A percentile compares a stretch with the other conserved stretches of the same genome.
phyloP scores from a whole-genome alignment of 2,888 invertebrate genomes.

The Acronicta leporina region DNA sequence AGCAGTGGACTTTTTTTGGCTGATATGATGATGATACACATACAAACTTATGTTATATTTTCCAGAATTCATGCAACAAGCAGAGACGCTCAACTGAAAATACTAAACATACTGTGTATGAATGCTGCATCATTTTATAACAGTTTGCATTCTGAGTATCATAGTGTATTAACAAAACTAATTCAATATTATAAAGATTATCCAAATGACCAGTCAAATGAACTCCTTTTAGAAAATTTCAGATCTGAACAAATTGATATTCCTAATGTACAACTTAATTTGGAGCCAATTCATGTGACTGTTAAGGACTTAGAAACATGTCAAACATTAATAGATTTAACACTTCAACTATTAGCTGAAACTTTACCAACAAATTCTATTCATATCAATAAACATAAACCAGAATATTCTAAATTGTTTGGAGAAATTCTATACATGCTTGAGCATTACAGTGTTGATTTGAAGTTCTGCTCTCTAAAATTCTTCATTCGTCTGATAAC shows the following conservation, averaged over 20 bases:
- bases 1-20: too few species aligned
- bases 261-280: constrained; percentile 76
- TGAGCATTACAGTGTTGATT: constrained; percentile 74
- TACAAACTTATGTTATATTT: constrained; percentile 34
- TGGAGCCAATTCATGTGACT: constrained; percentile 79
- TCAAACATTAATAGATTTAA: constrained; percentile 73
- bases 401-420: constrained; percentile 64
- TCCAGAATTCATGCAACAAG: constrained; percentile 86
- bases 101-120: constrained; percentile 85
- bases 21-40: too few species aligned
- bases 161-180: constrained; percentile 76
- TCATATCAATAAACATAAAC: constrained; percentile 62
- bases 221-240: constrained; percentile 80
- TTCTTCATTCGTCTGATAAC: constrained; percentile 75
- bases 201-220: constrained; percentile 43
- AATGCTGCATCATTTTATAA: constrained; percentile 86
- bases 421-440: constrained; percentile 69
- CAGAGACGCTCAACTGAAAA: constrained; percentile 88
- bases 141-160: constrained; percentile 84
- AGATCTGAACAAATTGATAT: constrained; percentile 75
- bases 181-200: constrained; percentile 78
- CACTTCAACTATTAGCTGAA: constrained; percentile 76
- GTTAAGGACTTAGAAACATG: constrained; percentile 74
- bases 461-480: constrained; percentile 73
- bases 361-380: constrained; percentile 74